Percentiles rank a stretch among this genome's conserved stretches.
phyloP scores from a whole-genome alignment of 1,140 invertebrate species.

The Papilio polytes region DNA sequence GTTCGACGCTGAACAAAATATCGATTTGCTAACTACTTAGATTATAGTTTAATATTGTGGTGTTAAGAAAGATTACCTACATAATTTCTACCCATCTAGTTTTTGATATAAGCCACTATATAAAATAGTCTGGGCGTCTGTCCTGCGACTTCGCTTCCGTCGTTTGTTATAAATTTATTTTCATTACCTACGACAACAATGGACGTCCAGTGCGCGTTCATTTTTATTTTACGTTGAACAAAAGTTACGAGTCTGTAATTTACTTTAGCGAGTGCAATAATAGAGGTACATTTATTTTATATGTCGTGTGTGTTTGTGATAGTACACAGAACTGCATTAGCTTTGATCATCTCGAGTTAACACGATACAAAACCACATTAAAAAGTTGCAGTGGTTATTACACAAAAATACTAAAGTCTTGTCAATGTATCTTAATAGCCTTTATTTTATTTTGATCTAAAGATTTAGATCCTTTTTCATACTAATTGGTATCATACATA shows the following conservation, averaged over 20 bases:
- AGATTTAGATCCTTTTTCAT: too few relatives aligned
- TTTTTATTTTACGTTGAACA: conserved; percentile 27
- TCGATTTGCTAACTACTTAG: too few relatives aligned
- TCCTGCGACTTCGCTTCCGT: conserved; percentile 2
- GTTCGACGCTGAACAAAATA: too few relatives aligned
- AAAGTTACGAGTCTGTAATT: conserved; percentile 22
- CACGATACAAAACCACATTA: background rate
- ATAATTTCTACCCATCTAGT: background rate
- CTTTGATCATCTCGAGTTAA: background rate
- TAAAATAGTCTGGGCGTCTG: background rate
- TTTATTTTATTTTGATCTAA: too few relatives aligned
- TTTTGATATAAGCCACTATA: background rate
- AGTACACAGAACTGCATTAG: background rate
- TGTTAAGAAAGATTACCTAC: background rate
- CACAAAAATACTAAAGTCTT: too few relatives aligned
- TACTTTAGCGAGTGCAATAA: conserved; percentile 12
- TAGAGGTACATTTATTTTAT: conserved; percentile 14
- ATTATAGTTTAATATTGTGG: too few relatives aligned
- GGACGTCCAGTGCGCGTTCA: conserved; percentile 1
- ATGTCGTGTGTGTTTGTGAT: background rate
- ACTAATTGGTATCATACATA: too few relatives aligned
- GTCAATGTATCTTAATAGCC: too few relatives aligned
- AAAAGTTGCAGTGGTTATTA: background rate
- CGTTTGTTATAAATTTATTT: conserved; percentile 28
- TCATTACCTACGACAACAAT: conserved; percentile 22